Evolutionary conservation across 2,888 invertebrate species (phyloP).

Genomic region (Drosophila aldrichi): DNA sequence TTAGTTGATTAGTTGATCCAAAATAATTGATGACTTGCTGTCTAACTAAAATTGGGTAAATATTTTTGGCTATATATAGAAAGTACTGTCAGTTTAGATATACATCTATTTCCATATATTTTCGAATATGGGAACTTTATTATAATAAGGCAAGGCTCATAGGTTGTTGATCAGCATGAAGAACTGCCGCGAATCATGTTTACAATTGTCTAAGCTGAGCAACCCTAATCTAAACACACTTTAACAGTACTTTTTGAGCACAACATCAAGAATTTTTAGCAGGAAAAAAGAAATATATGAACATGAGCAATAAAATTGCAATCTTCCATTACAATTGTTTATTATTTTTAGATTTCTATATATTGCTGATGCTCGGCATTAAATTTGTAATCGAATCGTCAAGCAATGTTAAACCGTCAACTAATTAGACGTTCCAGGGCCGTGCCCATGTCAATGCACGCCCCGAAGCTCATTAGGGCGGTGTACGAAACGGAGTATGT

Average conservation of each 20-base stretch:
- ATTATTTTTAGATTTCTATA: conserved; percentile 3
- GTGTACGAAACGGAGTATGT: not conserved
- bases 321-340: not conserved
- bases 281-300: not conserved
- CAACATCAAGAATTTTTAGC: not conserved
- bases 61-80: not conserved
- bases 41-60: not conserved
- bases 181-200: not conserved
- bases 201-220: not conserved
- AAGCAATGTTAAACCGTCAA: conserved; percentile 28
- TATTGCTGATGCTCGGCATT: not conserved
- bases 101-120: not conserved
- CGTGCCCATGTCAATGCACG: conserved; percentile 45
- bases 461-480: conserved; percentile 51
- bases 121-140: not conserved
- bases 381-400: conserved; percentile 26
- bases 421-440: conserved; percentile 70
- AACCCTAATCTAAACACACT: not conserved
- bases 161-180: no score
- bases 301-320: not conserved
- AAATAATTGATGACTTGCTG: not conserved
- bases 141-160: not conserved
- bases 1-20: not conserved
- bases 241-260: conserved; percentile 1
- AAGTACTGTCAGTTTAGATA: not conserved